Conservation (phyloP, 2,797 vertebrate genomes). For the Bradypus variegatus region DNA sequence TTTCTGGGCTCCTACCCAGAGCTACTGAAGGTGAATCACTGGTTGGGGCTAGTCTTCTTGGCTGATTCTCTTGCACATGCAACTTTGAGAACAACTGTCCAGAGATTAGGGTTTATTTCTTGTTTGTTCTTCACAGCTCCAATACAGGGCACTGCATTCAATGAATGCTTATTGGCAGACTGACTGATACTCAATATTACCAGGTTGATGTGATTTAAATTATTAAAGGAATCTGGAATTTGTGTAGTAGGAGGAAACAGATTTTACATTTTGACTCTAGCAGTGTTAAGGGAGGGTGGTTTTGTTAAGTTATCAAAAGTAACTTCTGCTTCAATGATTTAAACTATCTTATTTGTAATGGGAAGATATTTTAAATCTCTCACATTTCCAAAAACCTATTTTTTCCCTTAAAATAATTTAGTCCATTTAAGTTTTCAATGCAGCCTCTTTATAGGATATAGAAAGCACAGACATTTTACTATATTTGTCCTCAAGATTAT, state of each 20-base stretch:
- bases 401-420: slow-evolving; percentile 14
- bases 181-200: background rate
- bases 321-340: background rate
- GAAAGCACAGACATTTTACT: background rate
- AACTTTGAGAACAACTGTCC: background rate
- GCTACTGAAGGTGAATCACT: background rate
- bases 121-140: background rate
- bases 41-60: background rate
- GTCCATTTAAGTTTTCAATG: background rate
- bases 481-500: background rate
- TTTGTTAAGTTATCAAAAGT: background rate
- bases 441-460: background rate
- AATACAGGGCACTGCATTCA: background rate
- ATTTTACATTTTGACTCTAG: background rate
- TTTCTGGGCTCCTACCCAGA: background rate
- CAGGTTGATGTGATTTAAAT: background rate
- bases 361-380: background rate
- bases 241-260: background rate
- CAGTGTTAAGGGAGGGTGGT: background rate
- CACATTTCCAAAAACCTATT: background rate
- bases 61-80: background rate
- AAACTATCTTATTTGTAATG: background rate
- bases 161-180: background rate
- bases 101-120: background rate
- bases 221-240: background rate